These are phyloP conservation scores for Synanthedon tipuliformis DNA, from an alignment of 2,888 invertebrate species.

Conservation along the genomic window DNA sequence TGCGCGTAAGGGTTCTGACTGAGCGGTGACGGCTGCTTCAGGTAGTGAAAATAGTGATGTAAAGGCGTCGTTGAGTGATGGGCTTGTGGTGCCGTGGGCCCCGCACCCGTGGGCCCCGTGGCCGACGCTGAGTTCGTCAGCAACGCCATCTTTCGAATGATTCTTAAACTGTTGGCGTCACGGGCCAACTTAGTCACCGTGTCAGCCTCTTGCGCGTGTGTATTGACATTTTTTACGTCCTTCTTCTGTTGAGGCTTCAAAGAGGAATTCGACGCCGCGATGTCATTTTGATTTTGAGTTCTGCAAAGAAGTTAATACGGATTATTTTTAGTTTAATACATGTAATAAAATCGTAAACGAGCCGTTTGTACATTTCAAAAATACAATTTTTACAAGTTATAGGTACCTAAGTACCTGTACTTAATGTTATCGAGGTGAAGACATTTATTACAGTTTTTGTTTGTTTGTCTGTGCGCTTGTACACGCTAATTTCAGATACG, in stretches of 20 bases:
- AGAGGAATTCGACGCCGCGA: background rate
- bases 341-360: too few relatives aligned
- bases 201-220: conserved; percentile 40
- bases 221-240: conserved; percentile 17
- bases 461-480: too few relatives aligned
- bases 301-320: background rate
- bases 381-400: too few relatives aligned
- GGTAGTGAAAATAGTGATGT: conserved; percentile 69
- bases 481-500: too few relatives aligned
- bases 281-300: background rate
- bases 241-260: background rate
- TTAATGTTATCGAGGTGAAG: too few relatives aligned
- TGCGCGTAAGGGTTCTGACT: conserved; percentile 62
- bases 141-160: conserved; percentile 44
- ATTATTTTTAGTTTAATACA: background rate
- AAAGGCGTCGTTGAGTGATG: conserved; percentile 67
- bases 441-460: too few relatives aligned
- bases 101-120: conserved; percentile 44
- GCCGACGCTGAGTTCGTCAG: conserved; percentile 54
- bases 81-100: conserved; percentile 50
- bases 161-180: conserved; percentile 1
- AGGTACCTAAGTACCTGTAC: too few relatives aligned
- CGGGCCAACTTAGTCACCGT: conserved; percentile 46
- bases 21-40: conserved; percentile 67
- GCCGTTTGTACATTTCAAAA: too few relatives aligned